Percentiles rank a stretch among this genome's conserved stretches.
Conservation (phyloP, 2,797 vertebrate genomes). For the Poeciliopsis infans region DNA sequence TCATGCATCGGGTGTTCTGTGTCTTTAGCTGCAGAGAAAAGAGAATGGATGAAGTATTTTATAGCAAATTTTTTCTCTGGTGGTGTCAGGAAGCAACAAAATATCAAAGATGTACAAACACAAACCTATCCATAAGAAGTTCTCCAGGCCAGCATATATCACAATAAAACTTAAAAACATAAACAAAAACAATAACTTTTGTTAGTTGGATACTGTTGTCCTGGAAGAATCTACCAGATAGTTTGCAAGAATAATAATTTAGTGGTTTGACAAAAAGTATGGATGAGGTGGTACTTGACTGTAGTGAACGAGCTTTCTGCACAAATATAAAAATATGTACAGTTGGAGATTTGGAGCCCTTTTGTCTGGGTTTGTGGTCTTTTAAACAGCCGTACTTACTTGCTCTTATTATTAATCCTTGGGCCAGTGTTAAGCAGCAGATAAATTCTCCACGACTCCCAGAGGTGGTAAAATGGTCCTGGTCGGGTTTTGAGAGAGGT, state of each 20-base stretch:
- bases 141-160: neutral
- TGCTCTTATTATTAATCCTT: neutral
- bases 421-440: neutral
- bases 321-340: neutral
- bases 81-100: neutral
- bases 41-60: conserved; percentile 6
- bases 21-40: neutral
- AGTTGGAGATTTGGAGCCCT: neutral
- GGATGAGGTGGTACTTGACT: neutral
- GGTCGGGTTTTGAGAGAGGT: conserved; percentile 30
- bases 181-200: neutral
- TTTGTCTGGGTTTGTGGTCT: neutral
- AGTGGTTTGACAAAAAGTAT: neutral
- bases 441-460: conserved; percentile 5
- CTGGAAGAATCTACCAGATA: neutral
- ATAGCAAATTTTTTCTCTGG: neutral
- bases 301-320: neutral
- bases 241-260: neutral
- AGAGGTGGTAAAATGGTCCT: conserved; percentile 12
- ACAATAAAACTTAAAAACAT: neutral
- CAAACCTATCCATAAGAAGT: neutral
- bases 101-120: neutral
- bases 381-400: neutral
- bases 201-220: neutral
- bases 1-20: neutral